phyloP scores from a whole-genome alignment of 2,888 invertebrate genomes.

The Cerastis rubricosa region DNA sequence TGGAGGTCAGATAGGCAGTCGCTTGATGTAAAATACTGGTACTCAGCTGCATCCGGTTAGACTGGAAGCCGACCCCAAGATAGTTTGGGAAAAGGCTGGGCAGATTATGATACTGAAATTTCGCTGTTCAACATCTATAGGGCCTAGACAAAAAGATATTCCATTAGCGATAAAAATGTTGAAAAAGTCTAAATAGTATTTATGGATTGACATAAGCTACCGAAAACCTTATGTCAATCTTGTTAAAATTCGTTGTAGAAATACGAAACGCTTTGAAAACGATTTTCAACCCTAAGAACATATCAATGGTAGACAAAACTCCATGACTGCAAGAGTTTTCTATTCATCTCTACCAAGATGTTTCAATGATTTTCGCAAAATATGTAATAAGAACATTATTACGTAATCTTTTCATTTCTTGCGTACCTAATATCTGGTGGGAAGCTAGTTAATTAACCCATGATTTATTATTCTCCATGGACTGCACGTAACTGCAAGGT shows the following conservation, averaged over 20 bases:
- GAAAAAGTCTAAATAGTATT: not conserved
- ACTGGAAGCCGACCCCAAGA: too few species aligned
- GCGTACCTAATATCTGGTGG: not conserved
- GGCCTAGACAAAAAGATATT: not conserved
- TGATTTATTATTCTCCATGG: slow-evolving; percentile 25
- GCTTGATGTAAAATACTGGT: too few species aligned
- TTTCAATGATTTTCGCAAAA: not conserved
- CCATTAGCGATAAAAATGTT: not conserved
- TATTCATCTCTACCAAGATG: not conserved
- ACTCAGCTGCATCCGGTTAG: too few species aligned
- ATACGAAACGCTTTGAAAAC: not conserved
- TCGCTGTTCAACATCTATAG: not conserved
- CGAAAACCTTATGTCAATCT: not conserved
- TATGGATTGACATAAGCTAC: not conserved
- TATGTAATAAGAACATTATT: not conserved
- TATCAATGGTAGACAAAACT: not conserved
- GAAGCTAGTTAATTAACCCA: slow-evolving; percentile 6
- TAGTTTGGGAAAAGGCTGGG: too few species aligned
- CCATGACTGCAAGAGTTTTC: not conserved
- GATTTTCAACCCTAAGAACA: too few species aligned
- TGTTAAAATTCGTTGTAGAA: not conserved
- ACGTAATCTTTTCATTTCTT: not conserved
- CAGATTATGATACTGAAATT: too few species aligned
- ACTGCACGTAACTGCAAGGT: slow-evolving; percentile 29
- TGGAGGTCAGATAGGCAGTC: too few species aligned